Evolutionary conservation across 1,140 invertebrate species (phyloP).

Genomic region (Lordiphosa collinella): DNA sequence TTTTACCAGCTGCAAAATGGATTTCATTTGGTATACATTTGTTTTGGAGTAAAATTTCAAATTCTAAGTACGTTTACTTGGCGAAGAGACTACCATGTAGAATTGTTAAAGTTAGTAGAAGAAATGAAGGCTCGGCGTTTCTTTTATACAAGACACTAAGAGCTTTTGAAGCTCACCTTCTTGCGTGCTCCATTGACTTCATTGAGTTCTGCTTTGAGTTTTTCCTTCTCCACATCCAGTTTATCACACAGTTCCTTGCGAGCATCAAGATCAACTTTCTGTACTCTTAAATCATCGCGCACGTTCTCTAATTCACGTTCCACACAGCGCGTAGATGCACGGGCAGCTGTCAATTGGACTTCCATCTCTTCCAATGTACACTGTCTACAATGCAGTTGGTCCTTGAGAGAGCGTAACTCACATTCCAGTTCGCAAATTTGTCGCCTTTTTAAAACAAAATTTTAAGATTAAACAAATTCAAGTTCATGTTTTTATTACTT

Average conservation of each 20-base stretch:
- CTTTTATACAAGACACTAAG: conserved; percentile 1
- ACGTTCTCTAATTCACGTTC: conserved; percentile 50
- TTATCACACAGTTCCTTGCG: conserved; percentile 72
- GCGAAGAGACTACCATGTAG: neutral
- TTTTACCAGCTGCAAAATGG: conserved; percentile 28
- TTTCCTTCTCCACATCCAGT: conserved; percentile 63
- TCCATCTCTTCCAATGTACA: conserved; percentile 49
- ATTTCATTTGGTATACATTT: conserved; percentile 2
- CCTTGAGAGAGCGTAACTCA: conserved; percentile 51
- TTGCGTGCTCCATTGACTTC: conserved; percentile 58
- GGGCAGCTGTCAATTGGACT: conserved; percentile 34
- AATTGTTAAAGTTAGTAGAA: neutral
- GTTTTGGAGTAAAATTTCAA: neutral
- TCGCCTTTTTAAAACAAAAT: conserved; percentile 30
- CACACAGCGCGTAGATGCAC: conserved; percentile 31
- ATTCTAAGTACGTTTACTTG: conserved; percentile 12
- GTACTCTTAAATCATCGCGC: conserved; percentile 41
- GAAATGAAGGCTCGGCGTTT: conserved; percentile 1
- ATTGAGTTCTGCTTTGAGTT: conserved; percentile 67
- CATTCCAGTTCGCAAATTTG: conserved; percentile 65
- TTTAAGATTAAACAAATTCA: neutral
- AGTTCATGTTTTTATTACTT: conserved; percentile 8
- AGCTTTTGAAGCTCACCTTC: conserved; percentile 51
- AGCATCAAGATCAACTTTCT: conserved; percentile 66
- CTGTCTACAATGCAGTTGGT: conserved; percentile 46